Evolutionary conservation across 2,888 invertebrate species (phyloP), one percentile per base, ranked within the genome.

Genomic region (Tubulanus polymorphus): DNA sequence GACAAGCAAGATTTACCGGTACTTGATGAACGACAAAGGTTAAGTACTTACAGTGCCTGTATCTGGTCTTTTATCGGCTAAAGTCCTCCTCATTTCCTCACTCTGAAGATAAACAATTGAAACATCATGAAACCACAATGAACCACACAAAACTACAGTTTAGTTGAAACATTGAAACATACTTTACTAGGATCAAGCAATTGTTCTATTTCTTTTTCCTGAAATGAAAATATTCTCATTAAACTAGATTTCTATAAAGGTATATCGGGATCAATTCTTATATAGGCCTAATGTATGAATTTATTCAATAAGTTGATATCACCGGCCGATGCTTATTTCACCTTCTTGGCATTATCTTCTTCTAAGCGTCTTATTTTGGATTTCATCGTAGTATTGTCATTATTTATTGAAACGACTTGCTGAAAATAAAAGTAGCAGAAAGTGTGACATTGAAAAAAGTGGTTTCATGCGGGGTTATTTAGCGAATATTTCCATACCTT

Each of bases 341-440:
- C 72, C 68, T 78, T 79, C 56, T 76, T 78, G 29, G 69, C 53
- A 54, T 76, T 76, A 55, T 79, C 77, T 63, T 79, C 77, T 58
- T 79, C 79, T 15, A 76, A 59, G 54, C 77, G 62, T 51, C 78
- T 64, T 12, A 76, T 65, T 59, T 73, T 78, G 6, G 75, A 71
- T 59, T 72, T 77, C 62, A 74, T 60, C 41, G 71, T 70, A 8
- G 73, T 65, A 50, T 68, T 72, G 28, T 79, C 79, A 52, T 72
- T 72, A 52, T 69, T 73, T 30, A 76, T 41, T 15, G 62, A 60
- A n/a, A 68, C 55, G 27, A 78, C 70, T 65, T 76, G 70, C 75
- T 77, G 66, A 8, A 57, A 63, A 50, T 32, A 49, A 55, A 50
- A 51, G 48, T 47, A 48, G 3, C 47, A 35, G 27, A 23, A 10